These are phyloP conservation scores for Physella acuta DNA, from an alignment of 1,140 invertebrate genomes.

Conservation along the genomic window DNA sequence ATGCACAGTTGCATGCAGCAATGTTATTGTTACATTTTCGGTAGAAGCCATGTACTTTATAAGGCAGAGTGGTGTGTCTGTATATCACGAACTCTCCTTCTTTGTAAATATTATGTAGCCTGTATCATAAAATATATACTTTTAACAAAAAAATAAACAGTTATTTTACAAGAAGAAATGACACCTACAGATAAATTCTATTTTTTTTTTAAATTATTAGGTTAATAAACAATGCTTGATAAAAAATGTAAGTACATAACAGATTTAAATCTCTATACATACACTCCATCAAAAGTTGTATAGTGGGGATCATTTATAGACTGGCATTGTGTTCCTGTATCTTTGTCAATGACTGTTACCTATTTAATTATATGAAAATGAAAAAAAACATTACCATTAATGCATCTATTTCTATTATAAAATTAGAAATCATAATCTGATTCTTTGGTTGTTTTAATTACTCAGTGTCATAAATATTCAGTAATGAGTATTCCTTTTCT, in stretches of 20 bases:
- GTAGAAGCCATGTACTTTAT: conserved; percentile 40
- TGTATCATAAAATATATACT: no score
- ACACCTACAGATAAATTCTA: not conserved
- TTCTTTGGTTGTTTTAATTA: no score
- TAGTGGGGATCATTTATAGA: conserved; percentile 48
- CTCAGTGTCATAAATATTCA: no score
- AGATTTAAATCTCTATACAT: conserved; percentile 8
- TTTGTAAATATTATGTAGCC: conserved; percentile 41
- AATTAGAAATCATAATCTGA: no score
- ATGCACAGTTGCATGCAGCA: conserved; percentile 51
- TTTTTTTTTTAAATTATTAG: not conserved
- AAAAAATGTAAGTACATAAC: not conserved
- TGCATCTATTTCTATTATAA: no score
- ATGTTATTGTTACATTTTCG: conserved; percentile 31
- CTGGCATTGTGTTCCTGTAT: conserved; percentile 38
- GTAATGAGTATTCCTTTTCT: no score
- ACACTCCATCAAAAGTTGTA: conserved; percentile 43
- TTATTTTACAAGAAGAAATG: no score
- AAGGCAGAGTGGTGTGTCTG: conserved; percentile 36
- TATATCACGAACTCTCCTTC: conserved; percentile 45
- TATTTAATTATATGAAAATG: no score
- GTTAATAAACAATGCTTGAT: not conserved
- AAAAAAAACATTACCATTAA: no score
- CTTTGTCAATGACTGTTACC: conserved; percentile 40
- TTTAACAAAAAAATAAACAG: not conserved